Conservation (phyloP, 2,797 vertebrate species). For the Agapornis canus region DNA sequence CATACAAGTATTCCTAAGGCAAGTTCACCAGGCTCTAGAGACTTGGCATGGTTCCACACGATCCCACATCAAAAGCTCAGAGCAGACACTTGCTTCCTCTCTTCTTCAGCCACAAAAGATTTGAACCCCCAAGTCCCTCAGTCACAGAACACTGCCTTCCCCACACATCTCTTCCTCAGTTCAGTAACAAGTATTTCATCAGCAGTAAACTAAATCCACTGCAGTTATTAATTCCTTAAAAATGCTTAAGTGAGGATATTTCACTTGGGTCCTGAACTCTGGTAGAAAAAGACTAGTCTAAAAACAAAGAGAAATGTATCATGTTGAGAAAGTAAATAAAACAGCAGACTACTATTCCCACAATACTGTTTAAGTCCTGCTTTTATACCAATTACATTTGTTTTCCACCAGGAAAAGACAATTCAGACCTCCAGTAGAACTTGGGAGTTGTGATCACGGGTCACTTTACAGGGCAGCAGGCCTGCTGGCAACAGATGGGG, state of each 20-base stretch:
- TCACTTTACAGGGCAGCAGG: not conserved
- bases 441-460: not conserved
- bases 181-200: not conserved
- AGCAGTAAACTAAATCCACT: not conserved
- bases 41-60: not conserved
- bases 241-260: not conserved
- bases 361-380: not conserved
- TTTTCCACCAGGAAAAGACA: not conserved
- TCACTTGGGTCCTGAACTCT: not conserved
- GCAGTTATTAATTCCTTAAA: not conserved
- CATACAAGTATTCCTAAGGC: not conserved
- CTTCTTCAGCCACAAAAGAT: not conserved
- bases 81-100: not conserved
- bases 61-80: not conserved
- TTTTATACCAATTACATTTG: not conserved
- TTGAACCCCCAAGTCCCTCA: not conserved
- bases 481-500: accelerated
- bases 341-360: not conserved
- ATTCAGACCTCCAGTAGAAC: not conserved
- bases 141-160: not conserved
- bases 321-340: not conserved
- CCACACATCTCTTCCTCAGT: not conserved
- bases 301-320: not conserved
- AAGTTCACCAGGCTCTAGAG: not conserved
- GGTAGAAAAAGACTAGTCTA: not conserved